These are phyloP conservation scores for Drosophila pseudoobscura DNA, from an alignment of 1,140 invertebrate genomes.

Conservation along the genomic window DNA sequence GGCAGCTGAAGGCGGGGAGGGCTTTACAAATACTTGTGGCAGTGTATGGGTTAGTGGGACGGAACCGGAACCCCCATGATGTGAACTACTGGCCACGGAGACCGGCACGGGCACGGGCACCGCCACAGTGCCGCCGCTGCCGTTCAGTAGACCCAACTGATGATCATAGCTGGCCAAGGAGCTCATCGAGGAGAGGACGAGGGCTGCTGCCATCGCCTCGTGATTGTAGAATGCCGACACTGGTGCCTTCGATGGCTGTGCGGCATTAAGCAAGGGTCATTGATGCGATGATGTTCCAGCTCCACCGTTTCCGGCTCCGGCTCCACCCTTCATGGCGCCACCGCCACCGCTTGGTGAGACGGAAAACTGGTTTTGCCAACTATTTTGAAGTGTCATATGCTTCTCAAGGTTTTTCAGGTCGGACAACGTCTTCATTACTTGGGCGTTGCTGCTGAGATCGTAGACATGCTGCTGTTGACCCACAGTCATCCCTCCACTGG, in stretches of 20 bases:
- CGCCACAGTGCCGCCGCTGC: neutral
- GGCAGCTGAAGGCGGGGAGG: slow-evolving; percentile 58
- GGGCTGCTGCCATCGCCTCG: slow-evolving; percentile 71
- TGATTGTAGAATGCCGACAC: slow-evolving; percentile 79
- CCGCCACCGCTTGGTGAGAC: slow-evolving; percentile 9
- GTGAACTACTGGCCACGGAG: too few species aligned
- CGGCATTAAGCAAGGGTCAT: slow-evolving; percentile 70
- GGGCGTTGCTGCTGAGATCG: slow-evolving; percentile 48
- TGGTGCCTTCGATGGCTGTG: slow-evolving; percentile 54
- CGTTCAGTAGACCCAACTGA: slow-evolving; percentile 24
- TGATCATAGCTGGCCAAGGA: slow-evolving; percentile 58
- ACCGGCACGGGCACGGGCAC: too few species aligned
- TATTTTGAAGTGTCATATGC: slow-evolving; percentile 21
- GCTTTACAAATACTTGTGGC: slow-evolving; percentile 82
- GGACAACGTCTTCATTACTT: slow-evolving; percentile 53
- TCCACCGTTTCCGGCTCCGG: slow-evolving; percentile 1
- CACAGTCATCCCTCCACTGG: slow-evolving; percentile 1
- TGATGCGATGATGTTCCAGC: slow-evolving; percentile 48
- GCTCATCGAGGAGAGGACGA: slow-evolving; percentile 76
- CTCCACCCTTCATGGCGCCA: slow-evolving; percentile 15
- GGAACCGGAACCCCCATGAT: too few species aligned
- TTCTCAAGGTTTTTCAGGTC: slow-evolving; percentile 57
- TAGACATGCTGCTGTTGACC: slow-evolving; percentile 9
- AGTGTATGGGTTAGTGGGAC: slow-evolving; percentile 48
- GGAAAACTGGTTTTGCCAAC: slow-evolving; percentile 30